Evolutionary conservation across 2,797 vertebrate genomes (phyloP).

Genomic region (Gymnoscopelus braueri): DNA sequence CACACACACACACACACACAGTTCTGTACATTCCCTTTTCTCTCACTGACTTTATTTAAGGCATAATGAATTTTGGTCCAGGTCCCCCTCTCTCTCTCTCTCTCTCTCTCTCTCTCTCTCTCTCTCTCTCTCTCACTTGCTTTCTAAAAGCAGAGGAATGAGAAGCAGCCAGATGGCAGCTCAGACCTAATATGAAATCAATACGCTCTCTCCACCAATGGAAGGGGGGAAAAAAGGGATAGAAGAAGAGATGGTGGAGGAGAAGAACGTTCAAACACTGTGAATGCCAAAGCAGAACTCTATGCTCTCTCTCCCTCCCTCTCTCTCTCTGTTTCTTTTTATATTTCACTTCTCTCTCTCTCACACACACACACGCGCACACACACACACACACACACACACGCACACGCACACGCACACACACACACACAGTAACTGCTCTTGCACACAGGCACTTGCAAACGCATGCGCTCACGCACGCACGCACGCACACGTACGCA

Average conservation of each 20-base stretch:
- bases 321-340: slow-evolving; percentile 16
- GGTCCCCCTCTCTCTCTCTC: slow-evolving; percentile 11
- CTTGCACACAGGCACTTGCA: slow-evolving; percentile 21
- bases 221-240: slow-evolving; percentile 41
- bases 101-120: slow-evolving; percentile 52
- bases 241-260: slow-evolving; percentile 43
- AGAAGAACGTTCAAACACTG: slow-evolving; percentile 67
- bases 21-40: slow-evolving; percentile 51
- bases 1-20: slow-evolving; percentile 13
- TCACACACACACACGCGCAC: slow-evolving; percentile 3
- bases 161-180: slow-evolving; percentile 79
- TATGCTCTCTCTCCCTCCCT: slow-evolving; percentile 51
- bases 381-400: slow-evolving; percentile 21
- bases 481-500: slow-evolving; percentile 2
- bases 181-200: slow-evolving; percentile 82
- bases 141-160: slow-evolving; percentile 77
- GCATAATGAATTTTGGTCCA: slow-evolving; percentile 69
- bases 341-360: not conserved
- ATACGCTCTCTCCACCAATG: slow-evolving; percentile 70
- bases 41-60: slow-evolving; percentile 70
- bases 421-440: not conserved
- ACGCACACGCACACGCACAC: slow-evolving; percentile 6
- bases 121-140: slow-evolving; percentile 41
- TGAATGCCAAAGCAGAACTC: slow-evolving; percentile 70
- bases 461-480: not conserved